Evolutionary conservation across 2,797 vertebrate species (phyloP), one percentile per base, ranked within the genome.

Genomic region (Eurystomus glaucurus): DNA sequence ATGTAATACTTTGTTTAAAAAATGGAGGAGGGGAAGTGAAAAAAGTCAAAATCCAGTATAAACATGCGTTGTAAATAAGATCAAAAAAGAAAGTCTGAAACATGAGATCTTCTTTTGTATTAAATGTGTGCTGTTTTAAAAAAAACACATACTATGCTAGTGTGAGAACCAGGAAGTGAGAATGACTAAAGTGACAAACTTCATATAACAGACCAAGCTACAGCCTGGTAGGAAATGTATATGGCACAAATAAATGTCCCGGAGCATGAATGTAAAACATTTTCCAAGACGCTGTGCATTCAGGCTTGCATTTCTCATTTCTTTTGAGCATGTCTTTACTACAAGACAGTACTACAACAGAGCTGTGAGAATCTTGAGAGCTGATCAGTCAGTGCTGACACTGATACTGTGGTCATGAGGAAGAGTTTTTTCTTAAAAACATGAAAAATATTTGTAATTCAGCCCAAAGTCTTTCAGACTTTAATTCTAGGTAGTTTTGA

Each of bases 381-480:
- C 62, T 96, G 92, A 89, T 89, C 89, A 87, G 48, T 89, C 89
- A 37, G 55, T 87, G 45, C 70, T 77, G 80, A 93, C 79, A 66
- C 41, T 39, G 64, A 77, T 80, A 64, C 33, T 66, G 64, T 46
- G 77, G 69, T 93, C 85, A 89, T 0, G 5, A 48, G 82, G 50
- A 76, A 33, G 28, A 77, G 4, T 77, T 76, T 33, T 91, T 90
- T 81, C 82, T 69, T 80, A 92, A 70, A 69, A 87, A 28, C 14
- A 13, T 54, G 61, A 90, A 62, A 94, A 93, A 93, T 81, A 46
- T 41, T 91, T 97, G 77, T 64, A 86, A 85, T 96, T 92, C 66
- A 82, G 54, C 70, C 62, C 74, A 77, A 88, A 96, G 79, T 88
- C 80, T 81, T 69, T 18, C 55, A 87, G 83, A 20, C n/a, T 45